Evolutionary conservation across 1,140 invertebrate genomes (phyloP).

Genomic region (Marisa cornuarietis): DNA sequence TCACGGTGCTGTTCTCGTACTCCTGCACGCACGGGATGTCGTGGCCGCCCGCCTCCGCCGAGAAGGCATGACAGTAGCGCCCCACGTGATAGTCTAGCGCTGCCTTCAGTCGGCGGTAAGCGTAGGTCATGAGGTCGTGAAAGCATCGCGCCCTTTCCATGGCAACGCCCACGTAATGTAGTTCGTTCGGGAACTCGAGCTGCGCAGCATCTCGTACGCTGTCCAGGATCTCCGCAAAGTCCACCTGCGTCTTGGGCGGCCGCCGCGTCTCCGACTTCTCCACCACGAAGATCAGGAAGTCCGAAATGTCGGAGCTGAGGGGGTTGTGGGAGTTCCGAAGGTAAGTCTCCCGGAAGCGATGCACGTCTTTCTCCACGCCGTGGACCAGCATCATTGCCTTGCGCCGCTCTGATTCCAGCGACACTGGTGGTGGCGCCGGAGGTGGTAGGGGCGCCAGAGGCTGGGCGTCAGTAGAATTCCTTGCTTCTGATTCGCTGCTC

Average conservation of each 20-base stretch:
- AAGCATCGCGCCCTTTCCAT: constrained; percentile 30
- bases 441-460: no score
- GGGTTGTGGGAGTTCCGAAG: constrained; percentile 33
- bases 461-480: no score
- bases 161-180: constrained; percentile 24
- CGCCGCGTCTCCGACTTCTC: constrained; percentile 23
- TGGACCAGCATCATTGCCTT: constrained; percentile 40
- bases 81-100: constrained; percentile 35
- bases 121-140: constrained; percentile 23
- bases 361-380: constrained; percentile 28
- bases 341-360: constrained; percentile 38
- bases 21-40: constrained; percentile 36
- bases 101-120: constrained; percentile 20
- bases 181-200: constrained; percentile 24
- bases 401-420: constrained; percentile 38
- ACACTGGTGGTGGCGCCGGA: constrained; percentile 21
- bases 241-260: constrained; percentile 17
- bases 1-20: constrained; percentile 42
- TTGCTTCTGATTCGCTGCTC: neutral
- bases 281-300: constrained; percentile 29
- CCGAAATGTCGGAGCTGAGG: constrained; percentile 27
- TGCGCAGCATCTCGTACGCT: constrained; percentile 19
- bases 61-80: constrained; percentile 44
- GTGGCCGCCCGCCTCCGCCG: constrained; percentile 29
- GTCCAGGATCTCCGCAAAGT: constrained; percentile 20